These are phyloP conservation scores for Pongo pygmaeus DNA, from an alignment of 2,113 vertebrate species.

Conservation along the genomic window DNA sequence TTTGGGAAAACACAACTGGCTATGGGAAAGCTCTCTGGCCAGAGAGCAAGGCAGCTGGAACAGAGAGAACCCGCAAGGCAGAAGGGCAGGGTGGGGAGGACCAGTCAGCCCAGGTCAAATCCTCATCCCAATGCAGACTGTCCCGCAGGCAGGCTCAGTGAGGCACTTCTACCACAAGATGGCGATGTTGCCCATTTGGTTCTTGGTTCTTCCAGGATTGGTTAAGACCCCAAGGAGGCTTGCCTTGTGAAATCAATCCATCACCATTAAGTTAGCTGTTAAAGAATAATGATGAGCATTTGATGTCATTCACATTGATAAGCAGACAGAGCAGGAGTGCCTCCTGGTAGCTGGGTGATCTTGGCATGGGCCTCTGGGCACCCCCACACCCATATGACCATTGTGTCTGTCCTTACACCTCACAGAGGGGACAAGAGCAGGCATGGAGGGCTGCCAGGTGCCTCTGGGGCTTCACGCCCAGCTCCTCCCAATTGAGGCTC, in stretches of 20 bases:
- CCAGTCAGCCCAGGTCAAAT: rapidly evolving
- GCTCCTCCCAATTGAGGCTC: not conserved
- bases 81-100: too few relatives aligned
- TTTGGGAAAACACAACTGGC: not conserved
- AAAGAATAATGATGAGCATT: not conserved
- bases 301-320: not conserved
- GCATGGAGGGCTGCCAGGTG: not conserved
- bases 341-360: not conserved
- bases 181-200: not conserved
- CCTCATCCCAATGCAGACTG: not conserved
- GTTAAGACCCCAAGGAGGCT: not conserved
- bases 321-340: not conserved
- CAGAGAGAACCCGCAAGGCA: not conserved
- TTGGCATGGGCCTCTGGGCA: not conserved
- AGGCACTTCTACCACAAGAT: not conserved
- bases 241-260: not conserved
- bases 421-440: not conserved
- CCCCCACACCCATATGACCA: too few relatives aligned
- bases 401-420: not conserved
- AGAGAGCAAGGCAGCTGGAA: not conserved
- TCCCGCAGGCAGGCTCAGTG: not conserved
- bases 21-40: not conserved
- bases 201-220: not conserved
- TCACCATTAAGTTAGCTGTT: not conserved
- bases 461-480: not conserved